Conservation (phyloP, 2,113 vertebrate species). For the Antigone vipio region DNA sequence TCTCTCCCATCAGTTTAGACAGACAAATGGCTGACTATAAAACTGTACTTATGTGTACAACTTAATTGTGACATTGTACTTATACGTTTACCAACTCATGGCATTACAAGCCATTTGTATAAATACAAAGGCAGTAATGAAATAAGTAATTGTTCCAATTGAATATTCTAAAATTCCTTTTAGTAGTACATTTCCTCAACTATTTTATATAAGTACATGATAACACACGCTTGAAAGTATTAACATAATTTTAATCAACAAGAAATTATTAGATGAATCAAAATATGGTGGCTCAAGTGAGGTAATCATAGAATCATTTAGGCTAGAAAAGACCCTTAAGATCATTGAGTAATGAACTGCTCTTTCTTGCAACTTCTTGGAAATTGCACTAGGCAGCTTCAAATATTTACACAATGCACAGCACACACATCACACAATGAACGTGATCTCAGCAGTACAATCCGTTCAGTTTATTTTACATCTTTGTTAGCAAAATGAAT, state of each 20-base stretch:
- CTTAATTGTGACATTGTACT: neutral
- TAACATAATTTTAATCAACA: neutral
- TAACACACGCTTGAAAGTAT: neutral
- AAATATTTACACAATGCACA: neutral
- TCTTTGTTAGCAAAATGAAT: neutral
- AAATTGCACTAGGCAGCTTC: neutral
- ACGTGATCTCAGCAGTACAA: neutral
- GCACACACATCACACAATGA: neutral
- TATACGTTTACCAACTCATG: neutral
- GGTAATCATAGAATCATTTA: neutral
- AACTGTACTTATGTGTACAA: neutral
- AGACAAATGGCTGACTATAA: neutral
- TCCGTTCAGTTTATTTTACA: neutral
- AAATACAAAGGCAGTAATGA: neutral
- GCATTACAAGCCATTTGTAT: neutral
- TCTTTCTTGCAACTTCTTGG: neutral
- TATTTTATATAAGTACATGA: neutral
- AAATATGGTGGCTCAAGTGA: neutral
- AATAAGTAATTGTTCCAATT: neutral
- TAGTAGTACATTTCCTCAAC: neutral
- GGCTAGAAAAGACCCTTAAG: neutral
- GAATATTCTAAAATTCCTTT: neutral
- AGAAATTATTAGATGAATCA: neutral
- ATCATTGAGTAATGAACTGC: neutral
- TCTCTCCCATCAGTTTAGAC: neutral